These are phyloP conservation scores for Ostrea edulis DNA, from an alignment of 1,140 invertebrate species.

Conservation along the genomic window DNA sequence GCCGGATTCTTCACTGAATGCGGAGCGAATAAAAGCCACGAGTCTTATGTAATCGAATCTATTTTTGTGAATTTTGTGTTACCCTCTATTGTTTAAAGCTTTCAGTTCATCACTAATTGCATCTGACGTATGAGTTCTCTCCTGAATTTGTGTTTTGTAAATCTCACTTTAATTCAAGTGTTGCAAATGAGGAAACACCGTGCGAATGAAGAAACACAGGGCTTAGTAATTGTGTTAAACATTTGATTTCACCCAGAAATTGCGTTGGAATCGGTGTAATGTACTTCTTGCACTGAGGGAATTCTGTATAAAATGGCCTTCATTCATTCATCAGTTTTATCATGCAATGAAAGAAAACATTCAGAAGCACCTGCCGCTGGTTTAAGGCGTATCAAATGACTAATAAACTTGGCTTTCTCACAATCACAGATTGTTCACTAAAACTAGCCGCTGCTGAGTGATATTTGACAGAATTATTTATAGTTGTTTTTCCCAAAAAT, in stretches of 20 bases:
- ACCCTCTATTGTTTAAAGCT: not conserved
- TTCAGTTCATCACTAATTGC: not conserved
- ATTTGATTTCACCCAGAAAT: slow-evolving; percentile 2
- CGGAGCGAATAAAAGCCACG: not conserved
- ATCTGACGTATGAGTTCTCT: not conserved
- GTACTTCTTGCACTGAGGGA: not conserved
- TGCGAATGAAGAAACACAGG: not conserved
- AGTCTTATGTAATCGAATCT: slow-evolving; percentile 3
- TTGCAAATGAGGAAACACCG: not conserved
- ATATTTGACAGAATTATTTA: not conserved
- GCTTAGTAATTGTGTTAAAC: not conserved
- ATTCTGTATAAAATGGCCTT: not conserved
- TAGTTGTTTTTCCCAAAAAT: not conserved
- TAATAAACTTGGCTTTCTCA: not conserved
- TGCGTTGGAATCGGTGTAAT: not conserved
- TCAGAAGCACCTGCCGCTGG: not conserved
- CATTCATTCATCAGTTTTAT: slow-evolving; percentile 12
- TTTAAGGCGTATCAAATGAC: not conserved
- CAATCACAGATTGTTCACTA: not conserved
- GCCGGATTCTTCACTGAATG: not conserved
- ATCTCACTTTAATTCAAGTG: not conserved
- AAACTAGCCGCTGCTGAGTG: not conserved
- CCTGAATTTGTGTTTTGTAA: not conserved
- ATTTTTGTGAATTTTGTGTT: not conserved
- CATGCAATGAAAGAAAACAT: not conserved